These are phyloP conservation scores for Scylla paramamosain DNA, from an alignment of 1,140 invertebrate genomes.

Conservation along the genomic window DNA sequence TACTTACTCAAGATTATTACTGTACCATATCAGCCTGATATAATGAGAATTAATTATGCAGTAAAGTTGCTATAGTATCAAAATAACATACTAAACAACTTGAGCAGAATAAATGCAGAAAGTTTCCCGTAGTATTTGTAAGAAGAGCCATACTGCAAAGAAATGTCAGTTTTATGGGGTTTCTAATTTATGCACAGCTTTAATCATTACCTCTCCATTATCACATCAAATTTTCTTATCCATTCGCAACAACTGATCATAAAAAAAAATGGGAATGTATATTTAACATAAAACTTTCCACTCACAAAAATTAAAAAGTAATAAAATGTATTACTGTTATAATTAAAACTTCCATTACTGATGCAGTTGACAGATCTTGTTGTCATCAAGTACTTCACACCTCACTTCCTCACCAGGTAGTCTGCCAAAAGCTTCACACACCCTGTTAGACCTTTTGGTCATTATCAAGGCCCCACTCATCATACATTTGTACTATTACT, in stretches of 20 bases:
- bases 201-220: too few relatives aligned
- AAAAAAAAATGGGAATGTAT: not conserved
- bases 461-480: conserved; percentile 66
- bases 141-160: too few relatives aligned
- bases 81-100: too few relatives aligned
- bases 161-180: too few relatives aligned
- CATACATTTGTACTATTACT: conserved; percentile 68
- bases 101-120: too few relatives aligned
- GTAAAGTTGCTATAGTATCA: too few relatives aligned
- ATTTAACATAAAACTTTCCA: not conserved
- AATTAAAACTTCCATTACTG: not conserved
- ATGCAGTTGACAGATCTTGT: not conserved
- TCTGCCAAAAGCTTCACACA: not conserved
- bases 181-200: too few relatives aligned
- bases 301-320: not conserved
- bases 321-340: not conserved
- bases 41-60: too few relatives aligned
- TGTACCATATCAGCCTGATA: not conserved
- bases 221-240: not conserved
- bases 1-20: not conserved
- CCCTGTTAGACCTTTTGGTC: conserved; percentile 57
- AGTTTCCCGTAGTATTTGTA: too few relatives aligned
- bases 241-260: not conserved
- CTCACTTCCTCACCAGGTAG: not conserved
- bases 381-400: not conserved